phyloP scores from a whole-genome alignment of 2,888 invertebrate genomes.

The Phyto melanocephala region DNA sequence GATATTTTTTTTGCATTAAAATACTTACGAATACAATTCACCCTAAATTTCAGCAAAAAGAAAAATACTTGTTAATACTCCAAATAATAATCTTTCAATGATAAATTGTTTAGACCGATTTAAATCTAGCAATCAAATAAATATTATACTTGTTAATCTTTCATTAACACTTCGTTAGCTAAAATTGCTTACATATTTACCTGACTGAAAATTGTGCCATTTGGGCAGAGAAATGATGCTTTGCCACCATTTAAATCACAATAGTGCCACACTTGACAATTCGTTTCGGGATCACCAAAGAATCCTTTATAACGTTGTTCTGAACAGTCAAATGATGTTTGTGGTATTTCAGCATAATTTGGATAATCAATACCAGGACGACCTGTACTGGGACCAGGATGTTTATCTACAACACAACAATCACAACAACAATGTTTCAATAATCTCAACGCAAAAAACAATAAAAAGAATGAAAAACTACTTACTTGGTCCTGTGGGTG shows the following conservation, averaged over 20 bases:
- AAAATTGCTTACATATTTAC: constrained; percentile 65
- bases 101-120: no score
- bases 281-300: constrained; percentile 92
- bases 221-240: constrained; percentile 92
- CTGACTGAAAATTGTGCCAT: constrained; percentile 94
- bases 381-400: constrained; percentile 81
- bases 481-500: constrained; percentile 71
- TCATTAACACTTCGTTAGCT: no score
- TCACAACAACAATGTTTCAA: not conserved
- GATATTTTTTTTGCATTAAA: no score
- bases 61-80: no score
- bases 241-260: constrained; percentile 94
- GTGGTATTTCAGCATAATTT: constrained; percentile 86
- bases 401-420: constrained; percentile 69
- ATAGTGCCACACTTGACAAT: constrained; percentile 95
- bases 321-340: constrained; percentile 88
- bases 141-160: no score
- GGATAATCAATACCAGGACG: constrained; percentile 90
- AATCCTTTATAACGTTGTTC: constrained; percentile 93
- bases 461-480: constrained; percentile 20
- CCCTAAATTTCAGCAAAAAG: no score
- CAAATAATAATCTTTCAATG: no score
- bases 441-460: not conserved
- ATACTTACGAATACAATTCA: no score
- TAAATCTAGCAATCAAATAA: no score